phyloP scores from a whole-genome alignment of 2,113 vertebrate species.

The Pithys albifrons region DNA sequence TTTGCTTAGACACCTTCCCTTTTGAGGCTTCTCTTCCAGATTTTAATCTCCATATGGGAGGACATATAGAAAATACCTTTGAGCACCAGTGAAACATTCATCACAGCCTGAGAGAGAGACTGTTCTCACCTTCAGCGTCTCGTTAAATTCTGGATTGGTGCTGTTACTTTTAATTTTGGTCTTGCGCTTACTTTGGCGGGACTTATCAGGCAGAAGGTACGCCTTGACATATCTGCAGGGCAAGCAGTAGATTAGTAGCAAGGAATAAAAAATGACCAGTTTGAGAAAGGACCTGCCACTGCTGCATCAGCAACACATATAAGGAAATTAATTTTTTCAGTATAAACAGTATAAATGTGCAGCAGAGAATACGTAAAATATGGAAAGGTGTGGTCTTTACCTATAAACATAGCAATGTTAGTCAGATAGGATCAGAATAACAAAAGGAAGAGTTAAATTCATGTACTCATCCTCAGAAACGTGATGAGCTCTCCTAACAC shows the following conservation, averaged over 20 bases:
- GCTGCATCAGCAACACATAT: not conserved
- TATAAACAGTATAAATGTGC: not conserved
- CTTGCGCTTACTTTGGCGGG: slow-evolving; percentile 95
- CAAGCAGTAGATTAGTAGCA: not conserved
- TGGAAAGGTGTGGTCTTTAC: not conserved
- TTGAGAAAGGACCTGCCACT: not conserved
- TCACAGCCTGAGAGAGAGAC: not conserved
- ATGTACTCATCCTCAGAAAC: not conserved
- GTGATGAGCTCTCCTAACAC: not conserved
- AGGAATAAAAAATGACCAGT: not conserved
- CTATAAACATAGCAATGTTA: not conserved
- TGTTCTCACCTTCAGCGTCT: slow-evolving; percentile 87
- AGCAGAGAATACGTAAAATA: not conserved
- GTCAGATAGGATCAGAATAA: not conserved
- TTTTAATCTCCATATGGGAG: not conserved
- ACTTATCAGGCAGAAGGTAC: slow-evolving; percentile 96
- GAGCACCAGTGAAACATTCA: not conserved
- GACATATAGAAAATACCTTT: not conserved
- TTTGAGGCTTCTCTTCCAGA: not conserved
- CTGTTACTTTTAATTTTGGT: slow-evolving; percentile 92
- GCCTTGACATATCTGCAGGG: slow-evolving; percentile 91
- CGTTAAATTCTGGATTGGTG: slow-evolving; percentile 92
- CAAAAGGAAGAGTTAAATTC: not conserved
- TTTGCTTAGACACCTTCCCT: not conserved
- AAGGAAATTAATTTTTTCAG: not conserved